Evolutionary conservation across 2,113 vertebrate genomes (phyloP).

Genomic region (pig (Sus scrofa)): T2T-Sscrofa CM000814.6:84219501-84220000

Average conservation of each 20-base stretch:
- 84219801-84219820: neutral
- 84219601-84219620: neutral
- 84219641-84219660: neutral
- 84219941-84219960: conserved; percentile 96
- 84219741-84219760: neutral
- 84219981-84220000: conserved; percentile 98
- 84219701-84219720: neutral
- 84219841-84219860: neutral
- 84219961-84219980: conserved; percentile 90
- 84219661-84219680: neutral
- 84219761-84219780: neutral
- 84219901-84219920: conserved; percentile 90
- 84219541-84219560: neutral
- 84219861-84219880: accelerated
- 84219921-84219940: conserved; percentile 98
- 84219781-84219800: neutral
- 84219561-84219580: neutral
- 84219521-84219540: neutral
- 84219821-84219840: neutral
- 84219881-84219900: neutral
- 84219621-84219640: neutral
- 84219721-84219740: neutral
- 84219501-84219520: conserved; percentile 99
- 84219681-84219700: neutral
- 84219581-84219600: neutral